Evolutionary conservation across 2,797 vertebrate species (phyloP).

Genomic region (Amazonetta brasiliensis): DNA sequence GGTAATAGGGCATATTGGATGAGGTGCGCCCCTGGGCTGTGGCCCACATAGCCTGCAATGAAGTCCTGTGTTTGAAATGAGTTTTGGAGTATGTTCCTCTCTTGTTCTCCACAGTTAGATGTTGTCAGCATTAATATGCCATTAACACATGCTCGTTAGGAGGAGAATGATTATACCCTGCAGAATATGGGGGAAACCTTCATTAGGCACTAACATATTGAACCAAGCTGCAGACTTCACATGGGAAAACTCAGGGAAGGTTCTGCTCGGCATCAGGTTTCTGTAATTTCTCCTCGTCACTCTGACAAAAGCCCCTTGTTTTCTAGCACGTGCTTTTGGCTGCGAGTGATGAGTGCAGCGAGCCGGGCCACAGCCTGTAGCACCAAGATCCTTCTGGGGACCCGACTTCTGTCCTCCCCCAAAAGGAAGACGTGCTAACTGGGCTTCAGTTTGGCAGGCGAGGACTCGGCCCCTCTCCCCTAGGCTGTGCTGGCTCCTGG

Average conservation of each 20-base stretch:
- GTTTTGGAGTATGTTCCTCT: slow-evolving; percentile 45
- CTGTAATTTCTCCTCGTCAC: not conserved
- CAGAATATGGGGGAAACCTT: slow-evolving; percentile 55
- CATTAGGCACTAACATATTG: slow-evolving; percentile 64
- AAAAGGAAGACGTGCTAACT: not conserved
- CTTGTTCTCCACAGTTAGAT: slow-evolving; percentile 30
- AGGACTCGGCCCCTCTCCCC: not conserved
- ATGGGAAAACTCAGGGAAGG: slow-evolving; percentile 35
- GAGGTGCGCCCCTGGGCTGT: not conserved
- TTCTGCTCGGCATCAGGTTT: not conserved
- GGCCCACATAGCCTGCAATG: not conserved
- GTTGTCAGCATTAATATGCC: slow-evolving; percentile 67
- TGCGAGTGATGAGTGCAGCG: fast-evolving
- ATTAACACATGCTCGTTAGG: slow-evolving; percentile 63
- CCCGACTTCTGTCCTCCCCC: slow-evolving; percentile 3
- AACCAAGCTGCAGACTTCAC: slow-evolving; percentile 31
- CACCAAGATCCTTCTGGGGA: not conserved
- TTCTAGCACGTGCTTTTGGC: not conserved
- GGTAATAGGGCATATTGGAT: fast-evolving
- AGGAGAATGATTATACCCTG: slow-evolving; percentile 67
- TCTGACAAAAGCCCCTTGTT: not conserved
- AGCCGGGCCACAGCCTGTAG: not conserved
- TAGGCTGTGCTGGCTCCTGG: slow-evolving; percentile 6
- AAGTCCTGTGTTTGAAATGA: not conserved
- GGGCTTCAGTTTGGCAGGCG: not conserved